Evolutionary conservation across 2,797 vertebrate genomes (phyloP).

Genomic region (Carduelis carduelis): DNA sequence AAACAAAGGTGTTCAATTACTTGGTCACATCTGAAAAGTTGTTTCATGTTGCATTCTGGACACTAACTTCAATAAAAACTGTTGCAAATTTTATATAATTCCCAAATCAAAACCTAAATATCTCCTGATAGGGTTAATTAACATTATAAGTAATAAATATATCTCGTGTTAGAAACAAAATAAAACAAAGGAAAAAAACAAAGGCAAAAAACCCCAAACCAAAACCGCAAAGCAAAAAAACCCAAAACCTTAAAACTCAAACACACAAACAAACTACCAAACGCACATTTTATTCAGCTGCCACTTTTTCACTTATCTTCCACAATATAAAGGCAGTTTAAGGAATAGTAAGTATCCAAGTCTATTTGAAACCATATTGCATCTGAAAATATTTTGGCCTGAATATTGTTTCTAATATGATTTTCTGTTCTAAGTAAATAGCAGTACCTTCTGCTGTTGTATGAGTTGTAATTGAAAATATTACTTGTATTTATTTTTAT

Average conservation of each 20-base stretch:
- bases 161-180: background rate
- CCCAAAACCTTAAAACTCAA: background rate
- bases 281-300: background rate
- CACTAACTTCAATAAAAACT: background rate
- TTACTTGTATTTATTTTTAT: background rate
- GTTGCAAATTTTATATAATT: background rate
- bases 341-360: background rate
- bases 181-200: background rate
- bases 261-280: background rate
- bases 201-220: too few relatives aligned
- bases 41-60: background rate
- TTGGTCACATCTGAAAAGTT: background rate
- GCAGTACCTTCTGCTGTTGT: background rate
- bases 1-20: background rate
- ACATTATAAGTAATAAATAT: background rate
- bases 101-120: background rate
- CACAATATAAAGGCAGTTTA: background rate
- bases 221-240: background rate
- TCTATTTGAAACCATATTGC: background rate
- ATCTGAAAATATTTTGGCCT: background rate
- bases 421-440: background rate
- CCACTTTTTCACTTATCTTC: background rate
- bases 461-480: background rate
- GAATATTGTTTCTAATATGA: background rate
- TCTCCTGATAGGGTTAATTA: background rate